Conservation (phyloP, 2,113 vertebrate species). For the Mesitornis unicolor region DNA sequence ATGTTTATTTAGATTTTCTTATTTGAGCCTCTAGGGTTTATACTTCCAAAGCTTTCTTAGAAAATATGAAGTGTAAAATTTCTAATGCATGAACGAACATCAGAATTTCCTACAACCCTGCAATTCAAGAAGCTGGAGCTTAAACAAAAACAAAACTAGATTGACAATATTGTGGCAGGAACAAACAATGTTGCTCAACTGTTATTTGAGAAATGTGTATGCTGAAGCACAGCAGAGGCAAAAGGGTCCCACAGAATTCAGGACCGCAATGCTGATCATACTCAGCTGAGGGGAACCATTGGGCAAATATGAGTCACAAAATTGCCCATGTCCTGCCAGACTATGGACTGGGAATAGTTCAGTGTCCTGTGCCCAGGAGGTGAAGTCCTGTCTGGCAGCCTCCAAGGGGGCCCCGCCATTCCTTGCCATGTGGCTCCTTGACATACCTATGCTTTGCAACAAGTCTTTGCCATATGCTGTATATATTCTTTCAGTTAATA, state of each 20-base stretch:
- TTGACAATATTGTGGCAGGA: not conserved
- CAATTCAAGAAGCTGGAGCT: not conserved
- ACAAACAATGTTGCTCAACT: not conserved
- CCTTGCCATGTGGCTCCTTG: not conserved
- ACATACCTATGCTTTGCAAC: not conserved
- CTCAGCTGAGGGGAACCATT: not conserved
- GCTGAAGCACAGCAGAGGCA: not conserved
- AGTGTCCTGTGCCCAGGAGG: not conserved
- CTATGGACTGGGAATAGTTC: not conserved
- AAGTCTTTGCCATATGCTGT: not conserved
- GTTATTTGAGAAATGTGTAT: not conserved
- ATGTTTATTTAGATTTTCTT: not conserved
- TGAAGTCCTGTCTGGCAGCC: not conserved
- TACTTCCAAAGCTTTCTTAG: not conserved
- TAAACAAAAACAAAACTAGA: not conserved
- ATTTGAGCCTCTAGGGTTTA: not conserved
- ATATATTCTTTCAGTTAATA: not conserved
- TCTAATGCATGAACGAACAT: not conserved
- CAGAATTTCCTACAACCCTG: not conserved
- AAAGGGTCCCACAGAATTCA: not conserved
- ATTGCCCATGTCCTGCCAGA: not conserved
- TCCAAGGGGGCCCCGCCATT: fast-evolving
- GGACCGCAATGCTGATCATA: fast-evolving
- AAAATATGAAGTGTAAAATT: not conserved
- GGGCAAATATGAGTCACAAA: not conserved